A percentile compares a stretch with the other conserved stretches of the same genome.
Conservation (phyloP, 2,797 vertebrate species). For the Malurus leucopterus region DNA sequence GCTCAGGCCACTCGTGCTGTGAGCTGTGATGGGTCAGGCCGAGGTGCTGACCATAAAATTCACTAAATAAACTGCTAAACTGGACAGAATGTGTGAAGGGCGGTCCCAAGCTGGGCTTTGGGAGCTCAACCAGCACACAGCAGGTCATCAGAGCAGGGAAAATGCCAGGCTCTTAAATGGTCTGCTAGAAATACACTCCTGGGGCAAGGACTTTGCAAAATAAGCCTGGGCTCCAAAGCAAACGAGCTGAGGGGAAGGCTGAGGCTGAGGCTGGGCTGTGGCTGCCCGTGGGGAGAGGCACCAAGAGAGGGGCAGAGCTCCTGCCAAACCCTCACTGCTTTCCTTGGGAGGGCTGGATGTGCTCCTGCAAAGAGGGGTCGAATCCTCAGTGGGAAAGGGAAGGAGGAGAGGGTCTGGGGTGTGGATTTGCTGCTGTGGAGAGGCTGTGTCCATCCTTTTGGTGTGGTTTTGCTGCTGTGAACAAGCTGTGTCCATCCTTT, state of each 20-base stretch:
- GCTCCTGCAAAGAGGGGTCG: fast-evolving
- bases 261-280: background rate
- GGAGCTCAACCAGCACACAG: background rate
- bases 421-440: background rate
- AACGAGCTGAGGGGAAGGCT: background rate
- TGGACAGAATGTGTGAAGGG: background rate
- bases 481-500: too few species aligned
- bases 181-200: background rate
- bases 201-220: background rate
- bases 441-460: background rate
- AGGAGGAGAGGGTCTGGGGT: background rate
- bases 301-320: background rate
- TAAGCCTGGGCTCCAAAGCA: background rate
- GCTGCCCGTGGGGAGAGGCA: background rate
- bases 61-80: background rate
- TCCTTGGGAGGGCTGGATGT: background rate
- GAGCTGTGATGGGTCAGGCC: background rate
- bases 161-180: background rate
- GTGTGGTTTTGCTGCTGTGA: too few species aligned
- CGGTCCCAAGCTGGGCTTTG: background rate
- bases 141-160: background rate
- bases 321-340: background rate
- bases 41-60: background rate
- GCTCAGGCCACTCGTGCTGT: background rate
- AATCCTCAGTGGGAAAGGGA: background rate